Conservation (phyloP, 2,797 vertebrate genomes). For the Microcaecilia unicolor region DNA sequence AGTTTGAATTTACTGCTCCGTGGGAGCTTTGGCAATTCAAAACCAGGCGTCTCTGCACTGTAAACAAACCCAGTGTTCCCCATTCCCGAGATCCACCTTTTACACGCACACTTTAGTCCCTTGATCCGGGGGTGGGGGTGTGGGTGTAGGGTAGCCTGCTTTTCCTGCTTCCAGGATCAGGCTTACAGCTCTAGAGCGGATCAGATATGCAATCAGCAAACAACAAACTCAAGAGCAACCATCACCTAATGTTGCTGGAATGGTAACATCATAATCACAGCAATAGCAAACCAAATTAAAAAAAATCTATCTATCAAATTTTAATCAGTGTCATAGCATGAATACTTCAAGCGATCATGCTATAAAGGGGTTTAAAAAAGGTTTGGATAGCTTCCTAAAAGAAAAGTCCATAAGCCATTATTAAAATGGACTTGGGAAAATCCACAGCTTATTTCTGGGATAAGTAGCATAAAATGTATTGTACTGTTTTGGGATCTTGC, state of each 20-base stretch:
- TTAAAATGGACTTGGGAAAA: too few species aligned
- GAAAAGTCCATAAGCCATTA: too few species aligned
- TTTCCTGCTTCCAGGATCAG: slow-evolving; percentile 16
- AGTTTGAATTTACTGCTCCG: slow-evolving; percentile 44
- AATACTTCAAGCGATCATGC: too few species aligned
- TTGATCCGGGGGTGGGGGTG: slow-evolving; percentile 29
- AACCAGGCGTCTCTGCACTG: slow-evolving; percentile 48
- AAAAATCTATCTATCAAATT: too few species aligned
- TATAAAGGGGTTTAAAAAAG: too few species aligned
- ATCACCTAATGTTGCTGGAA: slow-evolving; percentile 16
- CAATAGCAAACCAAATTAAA: too few species aligned
- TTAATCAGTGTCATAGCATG: too few species aligned
- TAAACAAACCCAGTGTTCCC: slow-evolving; percentile 53
- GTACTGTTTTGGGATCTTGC: too few species aligned
- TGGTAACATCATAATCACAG: slow-evolving; percentile 23
- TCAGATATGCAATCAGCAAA: slow-evolving; percentile 30
- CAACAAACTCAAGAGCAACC: slow-evolving; percentile 21
- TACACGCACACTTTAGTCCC: slow-evolving; percentile 46
- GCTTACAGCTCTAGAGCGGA: slow-evolving; percentile 27
- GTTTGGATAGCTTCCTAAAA: too few species aligned
- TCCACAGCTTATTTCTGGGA: too few species aligned
- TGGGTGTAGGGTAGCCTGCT: too few species aligned
- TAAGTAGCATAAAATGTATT: too few species aligned
- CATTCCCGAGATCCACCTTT: slow-evolving; percentile 48
- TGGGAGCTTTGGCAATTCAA: slow-evolving; percentile 45